Base-by-base conservation (phyloP, 2,888 invertebrate genomes). In the Apodemia duryi region DNA sequence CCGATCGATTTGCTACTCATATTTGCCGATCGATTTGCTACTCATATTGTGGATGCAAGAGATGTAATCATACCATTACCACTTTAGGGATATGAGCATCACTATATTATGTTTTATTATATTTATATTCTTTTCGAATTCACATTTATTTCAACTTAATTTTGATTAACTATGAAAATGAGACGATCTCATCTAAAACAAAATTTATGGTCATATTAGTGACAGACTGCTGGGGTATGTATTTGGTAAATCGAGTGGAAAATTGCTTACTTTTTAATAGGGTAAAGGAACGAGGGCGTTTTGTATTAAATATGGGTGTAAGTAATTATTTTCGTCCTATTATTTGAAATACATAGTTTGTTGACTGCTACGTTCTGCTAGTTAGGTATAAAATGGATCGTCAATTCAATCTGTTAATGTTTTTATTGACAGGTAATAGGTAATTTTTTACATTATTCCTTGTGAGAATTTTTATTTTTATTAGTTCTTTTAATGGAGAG, bases 191-290 rank as follows among this genome's bases (percentile, higher is more conserved):
- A 5, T 46, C 11, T 13, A 49, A 49, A n/a, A 6, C 49, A 49
- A n/a, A 49, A n/a, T 6, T n/a, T 49, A n/a, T 49, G 49, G 49
- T n/a, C 49, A 49, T n/a, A 49, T n/a, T 49, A 49, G 49, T 49
- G 49, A 49, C 49, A 49, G 49, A 3, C n/a, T n/a, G 49, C 75
- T 83, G 78, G 80, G 80, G 80, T 78, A 69, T 66, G 79, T 80
- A 81, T 87, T 88, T 77, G 79, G 81, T 83, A 90, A 91, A 91
- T 91, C 90, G 88, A 90, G 78, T 85, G 86, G 85, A 87, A 91
- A 91, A 91, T 91, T 91, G 88, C 82, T 78, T 81, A 77, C 78
- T 76, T 77, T 49, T 69, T 72, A 74, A 75, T 73, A 73, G 77
- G 76, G 76, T 73, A 72, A 73, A 61, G 65, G 71, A 71, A 73